Conservation (phyloP, 2,888 invertebrate species). For the Tiphia femorata region DNA sequence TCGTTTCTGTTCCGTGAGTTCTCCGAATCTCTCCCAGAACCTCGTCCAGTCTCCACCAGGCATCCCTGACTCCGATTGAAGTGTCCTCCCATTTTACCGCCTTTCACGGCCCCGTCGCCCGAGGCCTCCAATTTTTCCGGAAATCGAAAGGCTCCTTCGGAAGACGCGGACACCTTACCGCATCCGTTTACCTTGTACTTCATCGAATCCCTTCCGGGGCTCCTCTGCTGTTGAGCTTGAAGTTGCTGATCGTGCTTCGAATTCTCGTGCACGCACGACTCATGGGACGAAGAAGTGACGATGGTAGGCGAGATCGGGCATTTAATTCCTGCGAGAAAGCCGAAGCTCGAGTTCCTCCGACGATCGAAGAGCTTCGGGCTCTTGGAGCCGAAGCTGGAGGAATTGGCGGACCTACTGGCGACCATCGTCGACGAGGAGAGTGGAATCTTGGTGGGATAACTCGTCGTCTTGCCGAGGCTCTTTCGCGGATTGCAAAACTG, state of each 20-base stretch:
- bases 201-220: neutral
- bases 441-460: conserved; percentile 56
- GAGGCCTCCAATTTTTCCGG: conserved; percentile 9
- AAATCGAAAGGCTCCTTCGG: conserved; percentile 20
- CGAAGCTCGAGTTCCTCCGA: conserved; percentile 53
- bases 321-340: conserved; percentile 43
- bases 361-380: conserved; percentile 46
- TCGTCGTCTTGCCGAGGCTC: conserved; percentile 53
- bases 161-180: conserved; percentile 9
- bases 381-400: conserved; percentile 44
- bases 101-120: conserved; percentile 23
- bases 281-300: conserved; percentile 29
- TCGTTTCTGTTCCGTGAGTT: conserved; percentile 24
- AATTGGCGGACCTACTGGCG: conserved; percentile 40
- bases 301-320: conserved; percentile 57
- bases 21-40: conserved; percentile 1
- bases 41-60: conserved; percentile 40
- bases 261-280: conserved; percentile 5
- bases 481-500: conserved; percentile 56
- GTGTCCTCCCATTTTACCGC: conserved; percentile 27
- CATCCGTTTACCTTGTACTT: conserved; percentile 11
- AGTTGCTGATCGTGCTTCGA: conserved; percentile 14
- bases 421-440: conserved; percentile 31
- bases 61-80: conserved; percentile 63
- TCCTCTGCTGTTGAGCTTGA: conserved; percentile 10